These are phyloP conservation scores for Cavia aperea DNA, from an alignment of 2,113 vertebrate genomes.

Conservation along the genomic window DNA sequence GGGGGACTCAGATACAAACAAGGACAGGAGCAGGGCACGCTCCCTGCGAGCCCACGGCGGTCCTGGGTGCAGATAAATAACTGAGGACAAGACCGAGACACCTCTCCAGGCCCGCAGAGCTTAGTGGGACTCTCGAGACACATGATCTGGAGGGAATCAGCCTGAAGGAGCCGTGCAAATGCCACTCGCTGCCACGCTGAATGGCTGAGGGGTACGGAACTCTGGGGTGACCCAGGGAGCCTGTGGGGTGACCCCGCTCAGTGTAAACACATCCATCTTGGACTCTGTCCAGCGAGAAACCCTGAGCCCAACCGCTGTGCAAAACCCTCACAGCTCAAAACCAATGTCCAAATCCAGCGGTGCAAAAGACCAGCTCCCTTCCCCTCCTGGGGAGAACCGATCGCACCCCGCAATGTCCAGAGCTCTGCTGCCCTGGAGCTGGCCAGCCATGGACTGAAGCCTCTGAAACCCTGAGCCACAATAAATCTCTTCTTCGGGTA, in stretches of 20 bases:
- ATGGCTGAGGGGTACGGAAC: rapidly evolving
- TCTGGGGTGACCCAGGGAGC: neutral
- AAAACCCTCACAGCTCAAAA: neutral
- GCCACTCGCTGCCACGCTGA: neutral
- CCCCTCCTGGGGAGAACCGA: neutral
- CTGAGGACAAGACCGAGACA: neutral
- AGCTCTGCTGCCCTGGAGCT: neutral
- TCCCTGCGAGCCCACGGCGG: neutral
- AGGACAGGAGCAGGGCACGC: no score
- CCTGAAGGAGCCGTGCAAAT: neutral
- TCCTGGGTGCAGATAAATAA: neutral
- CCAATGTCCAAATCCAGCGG: neutral
- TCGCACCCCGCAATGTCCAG: neutral
- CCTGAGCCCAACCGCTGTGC: neutral
- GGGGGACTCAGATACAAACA: neutral
- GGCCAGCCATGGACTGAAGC: neutral
- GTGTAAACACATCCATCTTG: neutral
- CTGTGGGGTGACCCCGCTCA: neutral
- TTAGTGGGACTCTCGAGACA: neutral
- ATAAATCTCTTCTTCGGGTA: neutral
- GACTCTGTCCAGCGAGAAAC: neutral
- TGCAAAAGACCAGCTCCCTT: neutral
- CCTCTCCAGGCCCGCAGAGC: neutral
- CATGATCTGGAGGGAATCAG: neutral
- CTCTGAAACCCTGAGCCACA: neutral